A percentile compares a stretch with the other conserved stretches of the same genome.
phyloP scores from a whole-genome alignment of 2,797 vertebrate genomes.

The Sus cebifrons region DNA sequence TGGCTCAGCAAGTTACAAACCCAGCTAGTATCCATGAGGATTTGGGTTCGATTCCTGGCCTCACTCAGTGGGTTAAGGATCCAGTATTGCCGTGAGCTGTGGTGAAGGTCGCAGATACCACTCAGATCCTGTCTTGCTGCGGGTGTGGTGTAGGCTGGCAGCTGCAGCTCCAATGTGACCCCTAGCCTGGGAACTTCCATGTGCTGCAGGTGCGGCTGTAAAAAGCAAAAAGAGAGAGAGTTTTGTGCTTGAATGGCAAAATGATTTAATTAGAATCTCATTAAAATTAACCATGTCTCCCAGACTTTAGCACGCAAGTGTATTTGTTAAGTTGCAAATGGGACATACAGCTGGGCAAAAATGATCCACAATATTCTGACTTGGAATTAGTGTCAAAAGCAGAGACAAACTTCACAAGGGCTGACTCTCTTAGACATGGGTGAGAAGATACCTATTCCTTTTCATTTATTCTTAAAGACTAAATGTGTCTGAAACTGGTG shows the following conservation, averaged over 20 bases:
- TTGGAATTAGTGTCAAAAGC: not conserved
- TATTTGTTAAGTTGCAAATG: not conserved
- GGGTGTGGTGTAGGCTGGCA: too few species aligned
- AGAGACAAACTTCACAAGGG: not conserved
- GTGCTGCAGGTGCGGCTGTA: too few species aligned
- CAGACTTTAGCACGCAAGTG: not conserved
- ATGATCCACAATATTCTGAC: not conserved
- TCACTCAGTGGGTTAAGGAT: too few species aligned
- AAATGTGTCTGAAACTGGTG: not conserved
- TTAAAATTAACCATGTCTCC: slow-evolving; percentile 30
- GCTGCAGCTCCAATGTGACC: too few species aligned
- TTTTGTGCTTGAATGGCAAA: not conserved
- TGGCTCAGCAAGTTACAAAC: too few species aligned
- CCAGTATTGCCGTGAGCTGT: too few species aligned
- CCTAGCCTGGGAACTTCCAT: too few species aligned
- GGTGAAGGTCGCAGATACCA: too few species aligned
- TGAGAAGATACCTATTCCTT: not conserved
- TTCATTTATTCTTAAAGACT: too few species aligned
- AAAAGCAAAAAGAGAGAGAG: not conserved
- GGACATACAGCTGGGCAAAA: not conserved
- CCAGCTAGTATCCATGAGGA: too few species aligned
- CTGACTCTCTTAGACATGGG: not conserved
- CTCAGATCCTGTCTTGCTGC: too few species aligned
- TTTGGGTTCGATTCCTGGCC: too few species aligned
- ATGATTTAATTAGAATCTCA: not conserved